Evolutionary conservation across 1,140 invertebrate genomes (phyloP), one percentile per base, ranked within the genome.

Genomic region (Pseudomyrmex concolor): DNA sequence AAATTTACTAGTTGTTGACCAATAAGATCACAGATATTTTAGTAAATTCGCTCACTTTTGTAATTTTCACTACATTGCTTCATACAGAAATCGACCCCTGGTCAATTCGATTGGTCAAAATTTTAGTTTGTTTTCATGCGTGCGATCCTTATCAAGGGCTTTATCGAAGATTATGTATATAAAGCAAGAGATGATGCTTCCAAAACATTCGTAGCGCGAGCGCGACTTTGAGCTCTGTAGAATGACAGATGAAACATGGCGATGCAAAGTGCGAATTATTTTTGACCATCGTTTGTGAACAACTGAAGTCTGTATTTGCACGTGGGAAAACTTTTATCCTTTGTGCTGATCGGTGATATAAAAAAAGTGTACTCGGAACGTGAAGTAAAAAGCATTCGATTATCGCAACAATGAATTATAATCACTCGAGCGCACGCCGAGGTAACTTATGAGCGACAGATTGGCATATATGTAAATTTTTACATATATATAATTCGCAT

Each of bases 361-460:
- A 3, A 66, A 3, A 62, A 5, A 4, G 12, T 54, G 22, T 54
- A 19, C 0, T 15, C 2, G 45, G 1, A 62, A 54, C 17, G 17
- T 55, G 62, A 48, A 12, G 17, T 50, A 9, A 45, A 51, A 66
- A 34, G 34, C 34, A 5, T 34, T 63, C 57, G 68, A 64, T 55
- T 10, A 1, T 15, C 50, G 43, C 34, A 77, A 93, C 73, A 64
- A 94, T 94, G 94, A 93, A 93, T 91, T 94, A 94, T 68, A 94
- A 92, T 90, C 90, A 93, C 17, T 91, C 93, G 13, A 90, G 88
- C 81, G 88, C 91, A 7, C 90, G 93, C 5, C 92, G 93, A 77
- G 93, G 94, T 72, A 71, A 63, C 43, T 12, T 12, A 15, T 5
- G 45, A 80, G 57, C 34, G 7, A 2, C 13, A 54, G 10, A 34